Conservation (phyloP, 1,140 invertebrate genomes). For the Cyclargus thomasi region DNA sequence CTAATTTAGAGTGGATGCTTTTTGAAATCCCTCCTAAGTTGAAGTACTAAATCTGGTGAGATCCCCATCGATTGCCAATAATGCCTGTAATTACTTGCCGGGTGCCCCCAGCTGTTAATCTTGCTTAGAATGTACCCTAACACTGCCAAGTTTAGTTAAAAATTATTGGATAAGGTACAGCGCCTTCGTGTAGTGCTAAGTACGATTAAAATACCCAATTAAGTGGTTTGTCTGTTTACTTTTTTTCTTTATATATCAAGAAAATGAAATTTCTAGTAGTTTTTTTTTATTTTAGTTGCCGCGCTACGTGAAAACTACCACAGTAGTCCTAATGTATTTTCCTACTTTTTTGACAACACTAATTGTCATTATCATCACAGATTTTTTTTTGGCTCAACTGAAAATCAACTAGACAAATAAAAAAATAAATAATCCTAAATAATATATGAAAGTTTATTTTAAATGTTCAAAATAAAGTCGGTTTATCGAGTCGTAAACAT, state of each 20-base stretch:
- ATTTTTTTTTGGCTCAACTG: too few species aligned
- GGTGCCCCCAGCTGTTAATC: slow-evolving; percentile 41
- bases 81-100: slow-evolving; percentile 44
- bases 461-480: too few species aligned
- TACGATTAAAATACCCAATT: neutral
- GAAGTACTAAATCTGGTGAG: slow-evolving; percentile 41
- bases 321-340: too few species aligned
- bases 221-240: neutral
- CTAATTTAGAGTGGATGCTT: slow-evolving; percentile 31
- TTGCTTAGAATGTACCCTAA: slow-evolving; percentile 36
- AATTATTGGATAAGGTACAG: slow-evolving; percentile 29
- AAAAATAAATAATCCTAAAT: too few species aligned
- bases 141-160: slow-evolving; percentile 37
- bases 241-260: too few species aligned
- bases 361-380: too few species aligned
- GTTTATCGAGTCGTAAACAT: neutral
- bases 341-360: too few species aligned
- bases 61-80: slow-evolving; percentile 47
- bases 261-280: too few species aligned
- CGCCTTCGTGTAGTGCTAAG: slow-evolving; percentile 7
- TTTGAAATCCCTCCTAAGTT: slow-evolving; percentile 36
- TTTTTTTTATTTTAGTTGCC: too few species aligned
- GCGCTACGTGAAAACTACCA: too few species aligned
- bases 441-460: too few species aligned
- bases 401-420: too few species aligned